A percentile compares a stretch with the other conserved stretches of the same genome.
Evolutionary conservation across 2,888 invertebrate species (phyloP).

Genomic region (Eilema griseolum): DNA sequence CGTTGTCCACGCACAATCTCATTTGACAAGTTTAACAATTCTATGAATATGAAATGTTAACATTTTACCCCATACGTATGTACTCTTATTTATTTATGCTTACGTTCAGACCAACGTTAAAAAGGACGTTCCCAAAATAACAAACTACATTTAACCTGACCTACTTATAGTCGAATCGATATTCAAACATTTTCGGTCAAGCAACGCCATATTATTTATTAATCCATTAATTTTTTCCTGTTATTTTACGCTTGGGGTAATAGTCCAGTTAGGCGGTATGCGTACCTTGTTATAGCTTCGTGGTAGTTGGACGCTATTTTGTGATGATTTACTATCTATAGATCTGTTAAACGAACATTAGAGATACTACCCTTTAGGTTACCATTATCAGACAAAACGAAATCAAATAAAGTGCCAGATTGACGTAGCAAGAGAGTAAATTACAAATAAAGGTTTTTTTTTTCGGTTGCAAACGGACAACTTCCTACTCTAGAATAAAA

Average conservation of each 20-base stretch:
- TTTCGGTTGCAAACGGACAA: too few relatives aligned
- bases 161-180: conserved; percentile 59
- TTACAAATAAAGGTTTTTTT: too few relatives aligned
- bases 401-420: too few relatives aligned
- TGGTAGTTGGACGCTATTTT: neutral
- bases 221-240: conserved; percentile 27
- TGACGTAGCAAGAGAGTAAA: too few relatives aligned
- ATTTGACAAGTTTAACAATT: conserved; percentile 3
- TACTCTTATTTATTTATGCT: conserved; percentile 16
- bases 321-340: too few relatives aligned
- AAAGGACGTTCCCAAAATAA: conserved; percentile 53
- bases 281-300: neutral
- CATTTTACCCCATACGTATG: conserved; percentile 5
- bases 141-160: conserved; percentile 51
- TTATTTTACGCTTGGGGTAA: conserved; percentile 13
- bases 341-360: too few relatives aligned
- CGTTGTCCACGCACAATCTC: neutral
- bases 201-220: conserved; percentile 41
- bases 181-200: conserved; percentile 41
- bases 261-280: neutral
- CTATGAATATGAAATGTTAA: conserved; percentile 9
- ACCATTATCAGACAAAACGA: neutral
- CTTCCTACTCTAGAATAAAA: too few relatives aligned
- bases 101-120: conserved; percentile 29
- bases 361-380: too few relatives aligned